Conservation (phyloP, 2,888 invertebrate genomes). For the Hesperia comma region DNA sequence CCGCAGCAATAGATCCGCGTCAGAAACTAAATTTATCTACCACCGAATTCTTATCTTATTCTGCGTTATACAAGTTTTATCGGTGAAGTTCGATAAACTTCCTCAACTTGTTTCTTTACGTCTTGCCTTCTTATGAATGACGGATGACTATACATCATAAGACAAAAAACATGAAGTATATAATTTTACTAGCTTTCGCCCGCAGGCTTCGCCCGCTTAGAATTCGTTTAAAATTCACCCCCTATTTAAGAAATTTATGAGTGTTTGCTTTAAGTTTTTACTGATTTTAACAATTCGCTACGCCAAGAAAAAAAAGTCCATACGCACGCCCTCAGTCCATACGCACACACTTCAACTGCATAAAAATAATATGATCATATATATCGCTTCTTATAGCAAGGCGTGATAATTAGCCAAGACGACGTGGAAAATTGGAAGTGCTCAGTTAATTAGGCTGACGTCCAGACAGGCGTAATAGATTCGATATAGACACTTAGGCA, state of each 20-base stretch:
- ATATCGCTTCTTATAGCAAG: no score
- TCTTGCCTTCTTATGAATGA: conserved; percentile 7
- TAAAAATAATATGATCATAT: no score
- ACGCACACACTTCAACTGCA: no score
- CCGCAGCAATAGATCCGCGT: not conserved
- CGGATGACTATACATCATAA: not conserved
- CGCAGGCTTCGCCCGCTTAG: no score
- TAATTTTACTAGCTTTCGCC: no score
- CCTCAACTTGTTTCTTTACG: conserved; percentile 12
- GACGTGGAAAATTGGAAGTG: not conserved
- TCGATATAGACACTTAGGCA: not conserved
- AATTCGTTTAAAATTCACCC: no score
- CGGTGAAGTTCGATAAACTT: conserved; percentile 1
- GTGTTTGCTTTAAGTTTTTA: no score
- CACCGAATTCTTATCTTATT: conserved; percentile 19
- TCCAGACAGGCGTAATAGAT: not conserved
- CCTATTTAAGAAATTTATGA: no score
- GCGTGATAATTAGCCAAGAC: not conserved
- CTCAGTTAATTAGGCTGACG: not conserved
- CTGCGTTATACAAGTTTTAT: conserved; percentile 11
- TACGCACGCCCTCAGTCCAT: no score
- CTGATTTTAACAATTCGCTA: no score
- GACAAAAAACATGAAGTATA: not conserved
- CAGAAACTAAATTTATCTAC: conserved; percentile 14
- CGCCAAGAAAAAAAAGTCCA: no score